A percentile compares a stretch with the other conserved stretches of the same genome.
phyloP scores from a whole-genome alignment of 92 coral and sea anemone genomes.

The Virgularia gustaviana region DNA sequence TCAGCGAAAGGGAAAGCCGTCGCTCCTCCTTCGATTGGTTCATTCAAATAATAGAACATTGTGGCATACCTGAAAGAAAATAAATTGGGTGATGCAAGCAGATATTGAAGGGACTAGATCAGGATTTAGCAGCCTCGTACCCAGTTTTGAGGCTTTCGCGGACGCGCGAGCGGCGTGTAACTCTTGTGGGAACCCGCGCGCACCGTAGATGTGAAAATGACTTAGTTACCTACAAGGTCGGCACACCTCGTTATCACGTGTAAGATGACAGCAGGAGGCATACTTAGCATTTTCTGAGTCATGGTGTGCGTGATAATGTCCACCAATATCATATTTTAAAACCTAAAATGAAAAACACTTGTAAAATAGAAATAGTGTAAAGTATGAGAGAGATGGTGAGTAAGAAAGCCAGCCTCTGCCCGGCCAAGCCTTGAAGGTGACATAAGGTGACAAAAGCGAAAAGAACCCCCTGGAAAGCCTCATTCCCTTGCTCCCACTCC shows the following conservation, averaged over 20 bases:
- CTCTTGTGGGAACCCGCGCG: background rate
- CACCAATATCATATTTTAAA: constrained; percentile 53
- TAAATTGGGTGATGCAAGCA: no score
- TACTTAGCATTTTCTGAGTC: constrained; percentile 59
- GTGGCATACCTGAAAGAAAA: constrained; percentile 63
- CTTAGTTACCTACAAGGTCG: constrained; percentile 49
- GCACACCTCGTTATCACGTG: constrained; percentile 30
- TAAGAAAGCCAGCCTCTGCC: no score
- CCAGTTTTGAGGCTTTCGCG: no score
- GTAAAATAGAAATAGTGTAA: background rate
- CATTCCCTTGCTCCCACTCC: no score
- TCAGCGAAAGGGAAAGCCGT: constrained; percentile 93
- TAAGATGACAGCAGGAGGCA: constrained; percentile 65
- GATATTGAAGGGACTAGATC: no score
- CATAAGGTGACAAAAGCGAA: background rate
- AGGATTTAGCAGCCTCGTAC: no score
- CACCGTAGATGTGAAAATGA: background rate
- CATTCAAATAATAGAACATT: constrained; percentile 81
- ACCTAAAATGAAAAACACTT: constrained; percentile 43
- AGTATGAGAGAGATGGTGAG: no score
- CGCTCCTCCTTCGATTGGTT: constrained; percentile 83
- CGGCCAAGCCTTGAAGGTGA: background rate
- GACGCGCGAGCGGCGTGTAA: background rate
- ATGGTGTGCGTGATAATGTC: constrained; percentile 72
- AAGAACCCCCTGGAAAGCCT: background rate